Base-by-base conservation (phyloP, 2,888 invertebrate genomes). In the Norana najaformis region DNA sequence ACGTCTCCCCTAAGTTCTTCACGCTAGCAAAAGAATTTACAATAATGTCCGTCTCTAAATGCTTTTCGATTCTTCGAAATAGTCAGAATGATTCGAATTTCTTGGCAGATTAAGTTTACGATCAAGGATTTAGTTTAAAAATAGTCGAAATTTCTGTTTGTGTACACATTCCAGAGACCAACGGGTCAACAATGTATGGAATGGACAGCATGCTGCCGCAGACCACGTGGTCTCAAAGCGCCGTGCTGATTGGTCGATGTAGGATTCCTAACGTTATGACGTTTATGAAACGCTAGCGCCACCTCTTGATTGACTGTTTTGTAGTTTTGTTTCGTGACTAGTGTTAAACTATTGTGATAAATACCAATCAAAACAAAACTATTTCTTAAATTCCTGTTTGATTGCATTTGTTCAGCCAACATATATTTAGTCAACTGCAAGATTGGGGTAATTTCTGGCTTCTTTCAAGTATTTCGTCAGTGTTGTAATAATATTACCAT, bases 161-260 rank as follows among this genome's bases (percentile, higher is more conserved):
- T 85, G 85, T 85, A 85, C 85, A 85, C 35, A 85, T 85, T 36
- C 85, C 85, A 36, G 36, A 85, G 85, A 85, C 37, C 85, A 85
- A 23, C 85, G 37, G 85, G 85, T 37, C 85, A 85, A 85, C 85
- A 85, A 85, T 85, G 85, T 35, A 85, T 85, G 85, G 85, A 85
- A 85, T 85, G 85, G 85, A 5, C 36, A 85, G 85, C 85, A 85
- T 85, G 85, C 85, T 20, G 36, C 85, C 85, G 20, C 85, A 85
- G 85, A 5, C 37, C 85, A 85, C 85, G 85, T 85, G 85, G 35
- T 37, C 36, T 37, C 4, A 37, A 85, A 20, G 37, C 85, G 18
- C 20, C 85, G 85, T 6, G 34, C 85, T 85, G 36, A 85, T 85
- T 85, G 85, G 85, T 23, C 35, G 6, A 35, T 36, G 13, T 37